These are phyloP conservation scores for Itoplectis maculator DNA, from an alignment of 2,888 invertebrate species.

Conservation along the genomic window DNA sequence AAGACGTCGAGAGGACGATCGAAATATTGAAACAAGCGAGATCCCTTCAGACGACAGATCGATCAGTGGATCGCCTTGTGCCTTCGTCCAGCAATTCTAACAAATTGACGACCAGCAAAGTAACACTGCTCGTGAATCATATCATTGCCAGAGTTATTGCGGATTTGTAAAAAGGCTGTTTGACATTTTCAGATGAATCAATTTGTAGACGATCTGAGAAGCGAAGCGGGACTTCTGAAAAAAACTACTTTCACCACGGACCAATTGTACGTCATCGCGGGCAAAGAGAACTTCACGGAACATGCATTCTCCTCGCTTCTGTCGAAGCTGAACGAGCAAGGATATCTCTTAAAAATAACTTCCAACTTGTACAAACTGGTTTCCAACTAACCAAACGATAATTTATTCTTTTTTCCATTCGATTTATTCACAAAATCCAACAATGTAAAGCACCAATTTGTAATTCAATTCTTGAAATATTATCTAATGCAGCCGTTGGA, in stretches of 20 bases:
- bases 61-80: neutral
- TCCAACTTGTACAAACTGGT: constrained; percentile 69
- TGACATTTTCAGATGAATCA: constrained; percentile 88
- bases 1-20: constrained; percentile 93
- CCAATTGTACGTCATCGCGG: constrained; percentile 90
- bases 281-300: constrained; percentile 83
- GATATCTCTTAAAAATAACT: constrained; percentile 92
- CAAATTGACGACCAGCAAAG: constrained; percentile 82
- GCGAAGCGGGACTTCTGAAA: constrained; percentile 87
- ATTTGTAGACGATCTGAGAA: constrained; percentile 89
- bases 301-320: constrained; percentile 89
- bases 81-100: constrained; percentile 84
- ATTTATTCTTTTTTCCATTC: neutral
- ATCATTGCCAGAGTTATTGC: neutral
- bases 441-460: too few relatives aligned
- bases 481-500: neutral
- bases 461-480: too few relatives aligned
- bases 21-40: constrained; percentile 91
- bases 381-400: constrained; percentile 2
- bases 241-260: constrained; percentile 90
- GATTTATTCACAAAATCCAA: too few relatives aligned
- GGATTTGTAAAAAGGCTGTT: constrained; percentile 24
- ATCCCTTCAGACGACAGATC: constrained; percentile 16
- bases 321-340: constrained; percentile 92
- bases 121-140: neutral